phyloP scores from a whole-genome alignment of 92 coral and sea anemone genomes.

The Zoanthus solanderi region DNA sequence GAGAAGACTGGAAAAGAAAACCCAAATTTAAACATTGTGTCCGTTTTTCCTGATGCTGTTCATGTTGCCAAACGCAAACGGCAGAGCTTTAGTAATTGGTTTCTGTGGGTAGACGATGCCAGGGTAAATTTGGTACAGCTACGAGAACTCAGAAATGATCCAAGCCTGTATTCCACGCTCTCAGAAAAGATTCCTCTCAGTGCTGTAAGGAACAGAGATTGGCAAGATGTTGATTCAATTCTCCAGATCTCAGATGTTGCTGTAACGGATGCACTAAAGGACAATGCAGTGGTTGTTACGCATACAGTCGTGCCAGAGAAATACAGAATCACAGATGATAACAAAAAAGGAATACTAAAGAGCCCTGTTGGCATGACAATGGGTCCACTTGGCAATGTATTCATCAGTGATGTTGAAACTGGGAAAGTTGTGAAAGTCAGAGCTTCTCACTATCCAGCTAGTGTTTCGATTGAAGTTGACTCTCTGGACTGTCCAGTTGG shows the following conservation, averaged over 20 bases:
- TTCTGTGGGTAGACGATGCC: conserved; percentile 15
- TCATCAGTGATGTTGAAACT: conserved; percentile 51
- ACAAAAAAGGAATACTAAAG: conserved; percentile 25
- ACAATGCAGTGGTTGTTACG: conserved; percentile 31
- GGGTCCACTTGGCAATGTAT: conserved; percentile 32
- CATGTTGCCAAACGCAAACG: conserved; percentile 62
- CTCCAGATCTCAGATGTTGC: conserved; percentile 10
- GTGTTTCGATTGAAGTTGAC: neutral
- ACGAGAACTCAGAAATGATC: conserved; percentile 46
- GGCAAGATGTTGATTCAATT: conserved; percentile 31
- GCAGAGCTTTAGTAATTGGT: conserved; percentile 45
- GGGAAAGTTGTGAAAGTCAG: conserved; percentile 37
- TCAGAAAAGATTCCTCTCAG: conserved; percentile 2
- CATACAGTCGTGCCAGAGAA: conserved; percentile 54
- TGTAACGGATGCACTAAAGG: neutral
- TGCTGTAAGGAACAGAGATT: conserved; percentile 34
- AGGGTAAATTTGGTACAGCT: conserved; percentile 45
- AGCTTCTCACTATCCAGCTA: conserved; percentile 6
- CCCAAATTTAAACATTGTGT: conserved; percentile 9
- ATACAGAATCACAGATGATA: conserved; percentile 46
- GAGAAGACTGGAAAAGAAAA: neutral
- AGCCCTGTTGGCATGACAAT: conserved; percentile 1
- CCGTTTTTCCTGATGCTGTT: conserved; percentile 38
- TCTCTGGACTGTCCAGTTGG: conserved; percentile 28
- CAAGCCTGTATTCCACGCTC: conserved; percentile 15